phyloP scores from a whole-genome alignment of 1,140 invertebrate species.

The Contarinia nasturtii region DNA sequence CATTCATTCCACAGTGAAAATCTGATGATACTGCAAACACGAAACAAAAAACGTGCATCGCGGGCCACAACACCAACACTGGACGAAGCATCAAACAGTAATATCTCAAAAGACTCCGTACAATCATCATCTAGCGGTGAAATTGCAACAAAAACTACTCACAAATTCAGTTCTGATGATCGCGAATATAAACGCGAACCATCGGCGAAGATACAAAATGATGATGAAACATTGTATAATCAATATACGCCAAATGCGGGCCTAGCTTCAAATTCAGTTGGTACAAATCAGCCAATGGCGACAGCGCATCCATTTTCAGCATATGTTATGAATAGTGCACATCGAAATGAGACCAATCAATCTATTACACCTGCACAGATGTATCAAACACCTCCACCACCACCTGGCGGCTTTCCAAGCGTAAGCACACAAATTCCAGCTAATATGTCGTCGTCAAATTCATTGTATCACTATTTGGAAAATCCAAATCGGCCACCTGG shows the following conservation, averaged over 20 bases:
- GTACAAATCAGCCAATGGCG: too few species aligned
- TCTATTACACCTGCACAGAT: not conserved
- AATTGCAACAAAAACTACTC: not conserved
- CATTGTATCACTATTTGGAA: constrained; percentile 6
- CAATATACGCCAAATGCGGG: too few species aligned
- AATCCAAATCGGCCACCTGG: not conserved
- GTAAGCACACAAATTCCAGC: not conserved
- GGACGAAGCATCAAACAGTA: constrained; percentile 3
- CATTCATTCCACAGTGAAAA: constrained; percentile 36
- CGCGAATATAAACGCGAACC: too few species aligned
- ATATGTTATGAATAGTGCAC: too few species aligned
- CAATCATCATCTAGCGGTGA: not conserved
- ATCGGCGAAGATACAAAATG: too few species aligned
- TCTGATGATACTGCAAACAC: constrained; percentile 32
- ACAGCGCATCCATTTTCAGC: too few species aligned
- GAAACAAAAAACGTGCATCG: constrained; percentile 29
- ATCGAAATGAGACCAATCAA: too few species aligned
- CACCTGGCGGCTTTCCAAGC: not conserved
- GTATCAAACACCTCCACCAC: not conserved
- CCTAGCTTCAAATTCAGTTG: too few species aligned
- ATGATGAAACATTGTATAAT: too few species aligned
- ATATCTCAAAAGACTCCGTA: constrained; percentile 2
- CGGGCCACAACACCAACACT: not conserved
- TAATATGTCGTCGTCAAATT: not conserved
- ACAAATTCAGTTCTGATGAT: too few species aligned